Evolutionary conservation across 2,113 vertebrate genomes (phyloP), one percentile per base, ranked within the genome.

Genomic region (Planiliza haematocheilus): DNA sequence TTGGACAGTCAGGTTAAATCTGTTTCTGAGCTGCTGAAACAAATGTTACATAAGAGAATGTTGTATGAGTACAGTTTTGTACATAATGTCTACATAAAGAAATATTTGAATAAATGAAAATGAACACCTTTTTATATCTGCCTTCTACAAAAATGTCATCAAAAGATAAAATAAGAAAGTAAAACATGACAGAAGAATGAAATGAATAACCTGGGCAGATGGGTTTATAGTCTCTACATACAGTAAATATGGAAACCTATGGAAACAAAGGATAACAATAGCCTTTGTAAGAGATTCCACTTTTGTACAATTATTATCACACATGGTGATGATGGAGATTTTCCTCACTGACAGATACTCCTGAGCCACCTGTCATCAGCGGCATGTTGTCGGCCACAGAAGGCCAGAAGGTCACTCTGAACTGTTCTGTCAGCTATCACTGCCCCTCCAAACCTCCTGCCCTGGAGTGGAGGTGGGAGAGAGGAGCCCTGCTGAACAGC

Each of bases 381-480:
- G 87, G 88, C 46, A 66, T 75, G 7, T 46, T 73, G 36, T 70
- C 79, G 1, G 86, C 91, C 56, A 89, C 70, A 13, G 91, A 94
- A 13, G 93, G 93, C 3, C 86, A 93, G 69, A 16, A 38, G 37
- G 89, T 93, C 56, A 74, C 81, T 18, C 52, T 95, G 46, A 93
- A 94, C 83, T 95, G 95, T 77, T 92, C 92, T 0, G 78, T 88
- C 45, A 51, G 36, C 12, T 86, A 86, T 65, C 77, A 74, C 70
- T 95, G 95, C 72, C 93, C 91, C 38, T 81, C 84, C 39, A 18
- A 55, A 4, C 90, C 90, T 1, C 93, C 94, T 0, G 39, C 14
- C 7, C 69, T 95, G 11, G 62, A 39, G 17, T 95, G 93, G 94
- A 85, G 24, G 12, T 93, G 86, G 82, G 85, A 86, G 42, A 79